Evolutionary conservation across 2,888 invertebrate genomes (phyloP), one percentile per base, ranked within the genome.

Genomic region (Steinernema scapterisci): DNA sequence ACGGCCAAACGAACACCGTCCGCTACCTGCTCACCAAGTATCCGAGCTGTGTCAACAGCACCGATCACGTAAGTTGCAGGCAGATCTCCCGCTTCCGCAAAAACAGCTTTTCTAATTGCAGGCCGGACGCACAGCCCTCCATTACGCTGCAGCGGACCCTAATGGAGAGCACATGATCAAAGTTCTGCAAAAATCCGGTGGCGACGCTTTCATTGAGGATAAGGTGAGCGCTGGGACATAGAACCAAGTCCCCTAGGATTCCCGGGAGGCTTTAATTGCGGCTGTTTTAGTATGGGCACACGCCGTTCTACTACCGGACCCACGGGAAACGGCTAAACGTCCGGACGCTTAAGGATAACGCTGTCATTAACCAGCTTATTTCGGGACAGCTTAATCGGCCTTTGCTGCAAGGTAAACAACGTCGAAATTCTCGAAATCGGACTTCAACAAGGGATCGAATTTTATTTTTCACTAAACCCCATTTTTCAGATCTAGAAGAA

Each of bases 271-370:
- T 21, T 25, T 73, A 54, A 54, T 70, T 45, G 3, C 7, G 74
- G 71, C 38, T 72, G 7, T 77, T 85, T 38, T 87, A 94, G 94
- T 91, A 91, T 86, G 94, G 93, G 46, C 91, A 92, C 75, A 92
- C 92, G 71, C 92, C 94, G 45, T 94, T 94, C 86, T 92, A 92
- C 87, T 94, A 94, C 88, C 90, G 91, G 82, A 91, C 91, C 71
- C 91, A 93, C 91, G 87, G 88, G 3, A 83, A 84, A 81, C 94
- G 95, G 88, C 90, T 95, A 77, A 94, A 95, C 72, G 83, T 87
- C 54, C 77, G 86, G 7, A 83, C 83, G 27, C 77, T 87, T 79
- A 87, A 83, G 73, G 83, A 83, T 72, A 80, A 84, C 31, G 81
- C 80, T 7, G 82, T 81, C 45, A 70, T 78, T 23, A 73, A 83